Evolutionary conservation across 2,797 vertebrate genomes (phyloP).

Genomic region (Chloroceryle inda): DNA sequence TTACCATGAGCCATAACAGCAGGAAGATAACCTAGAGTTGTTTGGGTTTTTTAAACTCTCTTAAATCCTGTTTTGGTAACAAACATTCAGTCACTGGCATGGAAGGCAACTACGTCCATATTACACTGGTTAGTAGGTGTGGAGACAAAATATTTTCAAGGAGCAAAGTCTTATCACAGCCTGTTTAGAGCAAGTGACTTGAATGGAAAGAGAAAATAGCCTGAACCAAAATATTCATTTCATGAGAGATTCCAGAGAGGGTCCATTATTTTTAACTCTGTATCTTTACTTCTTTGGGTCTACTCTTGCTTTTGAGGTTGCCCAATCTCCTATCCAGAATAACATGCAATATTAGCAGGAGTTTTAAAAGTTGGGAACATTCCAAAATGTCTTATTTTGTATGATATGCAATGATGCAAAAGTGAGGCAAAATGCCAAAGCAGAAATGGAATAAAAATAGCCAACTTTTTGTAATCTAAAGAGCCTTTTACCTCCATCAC

Average conservation of each 20-base stretch:
- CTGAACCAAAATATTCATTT: neutral
- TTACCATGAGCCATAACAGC: neutral
- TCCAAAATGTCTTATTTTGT: neutral
- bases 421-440: neutral
- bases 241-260: neutral
- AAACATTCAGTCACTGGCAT: neutral
- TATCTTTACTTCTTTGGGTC: neutral
- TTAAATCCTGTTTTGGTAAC: neutral
- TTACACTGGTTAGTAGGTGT: too few relatives aligned
- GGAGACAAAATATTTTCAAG: neutral
- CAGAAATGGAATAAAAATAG: conserved; percentile 30
- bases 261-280: neutral
- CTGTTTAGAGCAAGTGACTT: neutral
- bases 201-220: neutral
- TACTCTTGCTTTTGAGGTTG: neutral
- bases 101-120: neutral
- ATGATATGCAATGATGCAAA: conserved; percentile 14
- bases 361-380: neutral
- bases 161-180: neutral
- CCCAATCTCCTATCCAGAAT: neutral
- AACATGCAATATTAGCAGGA: neutral
- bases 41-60: neutral
- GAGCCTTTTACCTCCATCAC: conserved; percentile 39
- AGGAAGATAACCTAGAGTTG: accelerated
- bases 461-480: conserved; percentile 27